Percentiles rank a stretch among this genome's conserved stretches.
Conservation (phyloP, 1,140 invertebrate species). For the Caenorhabditis remanei region DNA sequence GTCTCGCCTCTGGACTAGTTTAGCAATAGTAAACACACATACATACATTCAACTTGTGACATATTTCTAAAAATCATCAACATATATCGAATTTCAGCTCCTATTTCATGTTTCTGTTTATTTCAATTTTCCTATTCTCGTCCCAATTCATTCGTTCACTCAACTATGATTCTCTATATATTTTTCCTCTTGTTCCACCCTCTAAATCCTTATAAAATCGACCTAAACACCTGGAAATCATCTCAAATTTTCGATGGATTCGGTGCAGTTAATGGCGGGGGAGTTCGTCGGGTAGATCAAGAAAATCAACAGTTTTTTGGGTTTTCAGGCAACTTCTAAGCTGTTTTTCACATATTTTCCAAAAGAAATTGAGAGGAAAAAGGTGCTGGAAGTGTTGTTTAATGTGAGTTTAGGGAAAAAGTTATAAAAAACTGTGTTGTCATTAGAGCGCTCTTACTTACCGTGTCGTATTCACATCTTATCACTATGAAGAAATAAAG, state of each 20-base stretch:
- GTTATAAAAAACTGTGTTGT: no score
- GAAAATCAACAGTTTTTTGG: neutral
- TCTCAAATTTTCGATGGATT: slow-evolving; percentile 22
- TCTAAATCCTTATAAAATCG: neutral
- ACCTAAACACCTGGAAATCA: neutral
- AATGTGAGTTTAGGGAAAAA: neutral
- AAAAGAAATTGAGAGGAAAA: neutral
- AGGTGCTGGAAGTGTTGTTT: neutral
- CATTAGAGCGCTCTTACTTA: no score
- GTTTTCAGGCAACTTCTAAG: slow-evolving; percentile 12
- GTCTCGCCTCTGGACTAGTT: no score
- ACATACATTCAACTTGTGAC: no score
- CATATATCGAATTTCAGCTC: no score
- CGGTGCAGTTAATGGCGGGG: slow-evolving; percentile 15
- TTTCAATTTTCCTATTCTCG: neutral
- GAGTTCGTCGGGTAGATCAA: neutral
- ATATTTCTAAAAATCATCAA: no score
- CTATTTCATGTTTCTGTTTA: neutral
- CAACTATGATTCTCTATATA: no score
- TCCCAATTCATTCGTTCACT: neutral
- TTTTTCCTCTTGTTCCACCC: no score
- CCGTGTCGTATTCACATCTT: no score
- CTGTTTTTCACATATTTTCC: slow-evolving; percentile 9
- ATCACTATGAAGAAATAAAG: no score
- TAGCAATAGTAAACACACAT: no score